These are phyloP conservation scores for Carcinoscorpius rotundicauda DNA, from an alignment of 1,140 invertebrate genomes.

Conservation along the genomic window DNA sequence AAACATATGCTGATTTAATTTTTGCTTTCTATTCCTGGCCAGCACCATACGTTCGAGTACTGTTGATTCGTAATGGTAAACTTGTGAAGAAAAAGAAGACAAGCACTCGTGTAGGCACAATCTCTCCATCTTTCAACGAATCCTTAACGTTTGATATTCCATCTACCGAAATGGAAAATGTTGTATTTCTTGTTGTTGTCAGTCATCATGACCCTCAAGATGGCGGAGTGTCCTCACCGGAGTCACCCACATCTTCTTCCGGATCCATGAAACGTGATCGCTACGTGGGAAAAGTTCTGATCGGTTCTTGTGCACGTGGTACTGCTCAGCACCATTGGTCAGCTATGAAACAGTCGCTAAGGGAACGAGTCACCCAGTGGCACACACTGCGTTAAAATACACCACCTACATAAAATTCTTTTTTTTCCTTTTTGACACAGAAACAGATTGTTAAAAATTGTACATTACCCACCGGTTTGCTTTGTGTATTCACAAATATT, in stretches of 20 bases:
- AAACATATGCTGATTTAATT: too few relatives aligned
- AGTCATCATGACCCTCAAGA: conserved; percentile 27
- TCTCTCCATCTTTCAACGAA: conserved; percentile 39
- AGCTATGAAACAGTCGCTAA: conserved; percentile 43
- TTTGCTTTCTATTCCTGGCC: too few relatives aligned
- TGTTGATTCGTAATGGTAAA: conserved; percentile 39
- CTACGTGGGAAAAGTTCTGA: conserved; percentile 39
- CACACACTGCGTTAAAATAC: conserved; percentile 31
- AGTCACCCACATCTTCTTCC: conserved; percentile 17
- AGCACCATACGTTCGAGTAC: conserved; percentile 41
- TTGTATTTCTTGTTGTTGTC: conserved; percentile 36
- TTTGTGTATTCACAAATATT: too few relatives aligned
- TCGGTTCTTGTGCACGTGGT: conserved; percentile 38
- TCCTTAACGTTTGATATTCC: conserved; percentile 41
- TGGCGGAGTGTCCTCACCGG: conserved; percentile 30
- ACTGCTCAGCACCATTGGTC: conserved; percentile 44
- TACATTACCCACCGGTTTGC: too few relatives aligned
- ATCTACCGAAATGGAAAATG: conserved; percentile 34
- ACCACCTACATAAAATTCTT: too few relatives aligned
- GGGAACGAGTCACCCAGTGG: conserved; percentile 47
- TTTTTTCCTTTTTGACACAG: too few relatives aligned
- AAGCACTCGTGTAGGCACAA: conserved; percentile 26
- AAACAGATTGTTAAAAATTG: too few relatives aligned
- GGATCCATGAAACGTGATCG: conserved; percentile 28
- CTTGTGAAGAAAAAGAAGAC: conserved; percentile 44